Base-by-base conservation (phyloP, 2,797 vertebrate genomes). In the Halcyon chelicuti region DNA sequence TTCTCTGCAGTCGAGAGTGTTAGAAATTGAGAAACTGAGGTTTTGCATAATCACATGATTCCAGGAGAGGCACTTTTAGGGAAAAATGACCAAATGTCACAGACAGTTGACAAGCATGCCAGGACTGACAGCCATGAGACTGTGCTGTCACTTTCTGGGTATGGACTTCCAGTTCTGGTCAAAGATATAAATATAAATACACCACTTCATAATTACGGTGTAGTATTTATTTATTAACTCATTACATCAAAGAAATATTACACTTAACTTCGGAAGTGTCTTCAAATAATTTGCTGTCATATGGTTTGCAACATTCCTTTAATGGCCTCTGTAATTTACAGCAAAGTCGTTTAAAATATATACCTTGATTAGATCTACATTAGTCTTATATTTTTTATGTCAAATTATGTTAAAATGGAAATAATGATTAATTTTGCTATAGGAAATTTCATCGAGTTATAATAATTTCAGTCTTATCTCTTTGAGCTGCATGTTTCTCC, bases 401-500 rank as follows among this genome's bases (percentile, higher is more conserved):
- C 93, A 97, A 97, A 97, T 98, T 97, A 97, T 97, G 74, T 90
- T 97, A 96, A 94, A 97, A 87, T 96, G 94, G 94, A 98, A 98
- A 96, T 97, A 97, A 98, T 97, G 97, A 98, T 98, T 98, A 97
- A 98, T 98, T 98, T 97, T 98, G 84, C 96, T 98, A 96, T 93
- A 93, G 96, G 95, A 97, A 97, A 98, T 98, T 97, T 97, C 97
- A 98, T 96, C 2, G 65, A 97, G 90, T 98, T 98, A 97, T 98
- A 97, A 98, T 98, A 98, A 98, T 98, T 98, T 98, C 93, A 97
- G 88, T 92, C 94, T 98, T 97, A 96, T 98, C 97, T 98, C 96
- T 98, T 97, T 96, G 94, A 98, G 97, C 97, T 96, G 97, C 93
- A 70, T 98, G 97, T 96, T 97, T 96, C 96, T 98, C 90, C 97